Evolutionary conservation across 2,113 vertebrate species (phyloP).

Genomic region (Prinia subflava): DNA sequence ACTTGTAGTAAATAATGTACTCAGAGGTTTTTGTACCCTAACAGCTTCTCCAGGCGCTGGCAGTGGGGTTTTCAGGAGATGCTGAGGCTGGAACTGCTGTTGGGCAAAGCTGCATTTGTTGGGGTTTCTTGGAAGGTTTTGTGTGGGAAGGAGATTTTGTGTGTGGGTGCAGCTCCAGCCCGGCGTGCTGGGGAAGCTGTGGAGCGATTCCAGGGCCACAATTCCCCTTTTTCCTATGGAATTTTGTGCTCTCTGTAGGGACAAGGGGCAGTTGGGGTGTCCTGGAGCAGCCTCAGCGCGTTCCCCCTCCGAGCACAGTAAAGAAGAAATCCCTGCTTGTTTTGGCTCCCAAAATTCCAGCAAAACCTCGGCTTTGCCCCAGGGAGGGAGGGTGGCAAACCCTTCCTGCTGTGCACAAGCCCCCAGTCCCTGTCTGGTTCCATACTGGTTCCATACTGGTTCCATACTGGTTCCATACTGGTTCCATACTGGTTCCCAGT

Average conservation of each 20-base stretch:
- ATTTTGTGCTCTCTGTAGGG: too few species aligned
- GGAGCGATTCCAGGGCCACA: not conserved
- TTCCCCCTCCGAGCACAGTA: not conserved
- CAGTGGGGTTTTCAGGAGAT: not conserved
- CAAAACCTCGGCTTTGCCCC: fast-evolving
- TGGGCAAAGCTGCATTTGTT: not conserved
- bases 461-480: not conserved
- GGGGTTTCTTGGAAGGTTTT: not conserved
- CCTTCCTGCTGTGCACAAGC: not conserved
- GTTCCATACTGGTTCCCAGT: not conserved
- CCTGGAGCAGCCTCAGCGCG: not conserved
- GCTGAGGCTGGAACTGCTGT: not conserved
- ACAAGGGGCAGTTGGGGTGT: fast-evolving
- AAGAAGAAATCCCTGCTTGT: fast-evolving
- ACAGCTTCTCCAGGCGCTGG: fast-evolving
- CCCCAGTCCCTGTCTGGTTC: too few species aligned
- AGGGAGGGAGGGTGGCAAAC: not conserved
- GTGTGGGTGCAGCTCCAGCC: not conserved
- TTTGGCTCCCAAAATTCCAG: not conserved
- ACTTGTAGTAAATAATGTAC: not conserved
- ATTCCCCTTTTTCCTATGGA: not conserved
- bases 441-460: too few species aligned
- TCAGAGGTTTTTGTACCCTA: not conserved
- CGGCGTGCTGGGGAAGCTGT: not conserved
- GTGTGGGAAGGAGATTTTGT: not conserved